phyloP scores from a whole-genome alignment of 2,113 vertebrate genomes.

The Pterocles orientalis region DNA sequence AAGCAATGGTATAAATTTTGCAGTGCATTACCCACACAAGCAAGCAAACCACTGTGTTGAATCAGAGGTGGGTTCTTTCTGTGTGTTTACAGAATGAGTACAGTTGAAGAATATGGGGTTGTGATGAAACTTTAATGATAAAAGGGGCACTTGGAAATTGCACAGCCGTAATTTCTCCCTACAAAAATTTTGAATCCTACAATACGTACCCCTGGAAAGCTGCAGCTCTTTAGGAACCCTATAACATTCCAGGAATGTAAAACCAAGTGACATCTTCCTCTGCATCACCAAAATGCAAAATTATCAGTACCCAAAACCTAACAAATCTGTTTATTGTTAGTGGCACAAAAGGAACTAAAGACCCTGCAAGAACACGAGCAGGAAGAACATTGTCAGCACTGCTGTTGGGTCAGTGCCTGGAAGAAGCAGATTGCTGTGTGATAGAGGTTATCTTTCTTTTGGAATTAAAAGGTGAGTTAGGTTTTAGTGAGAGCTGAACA shows the following conservation, averaged over 20 bases:
- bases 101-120: not conserved
- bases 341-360: not conserved
- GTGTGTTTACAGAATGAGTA: not conserved
- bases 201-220: not conserved
- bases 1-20: not conserved
- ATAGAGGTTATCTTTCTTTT: not conserved
- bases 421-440: not conserved
- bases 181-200: not conserved
- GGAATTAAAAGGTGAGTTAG: not conserved
- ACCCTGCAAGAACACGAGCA: not conserved
- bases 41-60: not conserved
- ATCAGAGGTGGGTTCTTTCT: not conserved
- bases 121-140: slow-evolving; percentile 22
- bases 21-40: not conserved
- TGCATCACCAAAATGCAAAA: not conserved
- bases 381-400: not conserved
- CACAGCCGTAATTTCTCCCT: not conserved
- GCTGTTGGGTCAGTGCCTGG: not conserved
- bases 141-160: not conserved
- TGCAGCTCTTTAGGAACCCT: not conserved
- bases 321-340: not conserved
- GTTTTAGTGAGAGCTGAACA: not conserved
- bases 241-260: not conserved
- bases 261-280: not conserved
- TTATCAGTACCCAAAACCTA: not conserved